phyloP scores from a whole-genome alignment of 2,797 vertebrate genomes.

The Enteromius thamalakanensis region DNA sequence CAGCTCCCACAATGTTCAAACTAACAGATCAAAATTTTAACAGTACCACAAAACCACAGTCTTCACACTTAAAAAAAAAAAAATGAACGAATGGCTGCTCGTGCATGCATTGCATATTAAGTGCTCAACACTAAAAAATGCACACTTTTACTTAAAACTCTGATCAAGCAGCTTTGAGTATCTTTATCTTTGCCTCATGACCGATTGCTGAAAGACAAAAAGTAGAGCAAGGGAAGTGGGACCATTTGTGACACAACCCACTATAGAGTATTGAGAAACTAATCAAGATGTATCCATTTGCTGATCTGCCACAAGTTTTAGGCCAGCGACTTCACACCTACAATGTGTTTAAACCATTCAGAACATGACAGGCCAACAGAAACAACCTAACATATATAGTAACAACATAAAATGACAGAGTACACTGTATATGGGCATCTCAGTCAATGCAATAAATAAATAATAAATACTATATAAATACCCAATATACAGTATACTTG shows the following conservation, averaged over 20 bases:
- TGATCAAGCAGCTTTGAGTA: slow-evolving; percentile 2
- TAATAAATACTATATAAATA: not conserved
- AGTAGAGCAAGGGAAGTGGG: slow-evolving; percentile 53
- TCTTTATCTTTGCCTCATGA: not conserved
- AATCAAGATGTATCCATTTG: not conserved
- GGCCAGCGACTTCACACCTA: not conserved
- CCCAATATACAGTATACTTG: not conserved
- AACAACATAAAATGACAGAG: not conserved
- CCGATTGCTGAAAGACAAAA: slow-evolving; percentile 44
- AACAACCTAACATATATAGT: not conserved
- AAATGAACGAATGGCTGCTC: not conserved
- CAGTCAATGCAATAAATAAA: not conserved
- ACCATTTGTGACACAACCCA: not conserved
- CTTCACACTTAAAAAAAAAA: not conserved
- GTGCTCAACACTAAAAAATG: not conserved
- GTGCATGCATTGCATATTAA: not conserved
- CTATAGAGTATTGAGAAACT: not conserved
- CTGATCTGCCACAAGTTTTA: slow-evolving; percentile 21
- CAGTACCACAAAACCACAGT: not conserved
- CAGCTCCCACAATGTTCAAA: not conserved
- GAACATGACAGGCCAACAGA: not conserved
- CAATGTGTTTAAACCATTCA: not conserved
- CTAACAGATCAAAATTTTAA: not conserved
- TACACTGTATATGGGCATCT: not conserved
- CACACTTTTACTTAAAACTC: not conserved